These are phyloP conservation scores for Parauchenoglanis ngamensis DNA, from an alignment of 2,797 vertebrate genomes.

Conservation along the genomic window DNA sequence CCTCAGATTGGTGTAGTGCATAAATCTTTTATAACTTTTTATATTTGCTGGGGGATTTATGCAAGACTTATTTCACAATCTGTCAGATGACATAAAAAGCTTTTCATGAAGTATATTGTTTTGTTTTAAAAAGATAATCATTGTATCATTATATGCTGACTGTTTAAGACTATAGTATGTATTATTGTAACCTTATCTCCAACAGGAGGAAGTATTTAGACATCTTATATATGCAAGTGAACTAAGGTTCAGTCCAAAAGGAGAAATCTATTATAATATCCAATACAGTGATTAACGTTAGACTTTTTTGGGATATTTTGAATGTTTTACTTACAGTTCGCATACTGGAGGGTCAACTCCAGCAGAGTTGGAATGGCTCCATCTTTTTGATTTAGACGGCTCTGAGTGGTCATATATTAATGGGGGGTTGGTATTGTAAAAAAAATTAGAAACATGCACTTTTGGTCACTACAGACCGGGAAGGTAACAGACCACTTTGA, in stretches of 20 bases:
- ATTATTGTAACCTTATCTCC: neutral
- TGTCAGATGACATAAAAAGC: neutral
- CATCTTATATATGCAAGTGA: neutral
- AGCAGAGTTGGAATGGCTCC: too few relatives aligned
- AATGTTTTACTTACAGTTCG: too few relatives aligned
- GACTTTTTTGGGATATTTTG: too few relatives aligned
- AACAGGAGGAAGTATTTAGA: neutral
- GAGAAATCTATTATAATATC: neutral
- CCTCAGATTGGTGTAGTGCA: neutral
- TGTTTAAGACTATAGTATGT: neutral
- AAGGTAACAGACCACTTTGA: too few relatives aligned
- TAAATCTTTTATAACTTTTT: neutral
- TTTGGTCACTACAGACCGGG: too few relatives aligned
- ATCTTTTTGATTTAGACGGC: too few relatives aligned
- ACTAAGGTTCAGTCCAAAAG: too few relatives aligned
- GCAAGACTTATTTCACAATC: neutral
- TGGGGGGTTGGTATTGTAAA: too few relatives aligned
- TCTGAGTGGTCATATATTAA: too few relatives aligned
- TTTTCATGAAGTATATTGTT: neutral
- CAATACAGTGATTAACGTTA: too few relatives aligned
- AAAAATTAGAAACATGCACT: too few relatives aligned
- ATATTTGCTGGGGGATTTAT: neutral
- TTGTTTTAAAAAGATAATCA: neutral
- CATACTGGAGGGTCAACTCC: too few relatives aligned
- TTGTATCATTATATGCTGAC: neutral